A percentile compares a stretch with the other conserved stretches of the same genome.
Conservation (phyloP, 2,888 invertebrate species). For the Phaonia tiefii region DNA sequence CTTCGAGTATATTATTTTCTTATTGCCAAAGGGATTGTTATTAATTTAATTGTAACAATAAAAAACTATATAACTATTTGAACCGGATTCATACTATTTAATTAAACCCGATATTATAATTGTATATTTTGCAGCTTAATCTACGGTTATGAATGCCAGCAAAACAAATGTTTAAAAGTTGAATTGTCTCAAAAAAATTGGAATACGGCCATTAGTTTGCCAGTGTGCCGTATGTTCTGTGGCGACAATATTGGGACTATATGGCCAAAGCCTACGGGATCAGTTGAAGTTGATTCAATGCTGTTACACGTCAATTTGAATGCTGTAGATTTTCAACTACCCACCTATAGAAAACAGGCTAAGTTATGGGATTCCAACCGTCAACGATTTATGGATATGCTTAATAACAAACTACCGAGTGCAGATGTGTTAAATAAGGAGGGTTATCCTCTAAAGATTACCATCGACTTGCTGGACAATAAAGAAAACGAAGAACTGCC, state of each 20-base stretch:
- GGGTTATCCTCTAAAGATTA: conserved; percentile 80
- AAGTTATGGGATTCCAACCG: conserved; percentile 75
- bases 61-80: no score
- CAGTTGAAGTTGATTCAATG: conserved; percentile 78
- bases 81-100: no score
- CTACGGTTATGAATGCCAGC: conserved; percentile 78
- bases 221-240: conserved; percentile 82
- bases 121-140: conserved; percentile 70
- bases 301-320: conserved; percentile 80
- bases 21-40: no score
- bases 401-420: conserved; percentile 76
- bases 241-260: conserved; percentile 81
- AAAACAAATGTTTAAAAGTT: conserved; percentile 76
- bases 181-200: conserved; percentile 76
- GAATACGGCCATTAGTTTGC: conserved; percentile 78
- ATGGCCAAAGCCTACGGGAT: conserved; percentile 81
- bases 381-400: conserved; percentile 78
- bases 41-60: no score
- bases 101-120: no score
- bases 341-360: conserved; percentile 71
- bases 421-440: conserved; percentile 74
- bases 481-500: conserved; percentile 65
- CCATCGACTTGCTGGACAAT: conserved; percentile 75
- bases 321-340: conserved; percentile 76
- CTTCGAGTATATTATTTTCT: no score